Evolutionary conservation across 2,888 invertebrate species (phyloP), one percentile per base, ranked within the genome.

Genomic region (Pandemis cinnamomeana): DNA sequence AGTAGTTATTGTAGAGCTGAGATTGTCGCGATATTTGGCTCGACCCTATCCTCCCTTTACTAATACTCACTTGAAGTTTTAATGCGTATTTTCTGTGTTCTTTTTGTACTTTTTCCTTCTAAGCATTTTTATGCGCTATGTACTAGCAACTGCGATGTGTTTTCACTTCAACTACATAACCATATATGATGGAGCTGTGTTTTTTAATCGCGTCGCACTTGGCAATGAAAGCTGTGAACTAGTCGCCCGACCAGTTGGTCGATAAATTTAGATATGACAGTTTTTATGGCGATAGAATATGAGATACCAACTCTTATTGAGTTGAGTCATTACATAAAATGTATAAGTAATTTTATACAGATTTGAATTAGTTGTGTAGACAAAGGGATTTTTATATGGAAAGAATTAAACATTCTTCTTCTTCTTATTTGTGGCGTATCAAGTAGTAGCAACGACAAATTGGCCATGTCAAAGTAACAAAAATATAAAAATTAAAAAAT

Each of bases 181-280:
- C 46, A 64, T 64, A 64, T 48, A 64, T 4, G 48, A n/a, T 48
- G 13, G 27, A 7, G 46, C 13, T 27, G 48, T 36, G 4, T 64
- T 44, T 36, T 48, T 48, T 48, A 36, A 48, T 27, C 64, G 20
- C 44, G 11, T 13, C 27, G 58, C 27, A 58, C 20, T 64, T 64
- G 48, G 46, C 44, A 64, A 64, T 64, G 64, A 64, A 64, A 64
- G 44, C 46, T 63, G 27, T 15, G 46, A 63, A 63, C 63, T 46
- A 48, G 64, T 48, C 36, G n/a, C 13, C 5, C 13, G 64, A 64
- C 64, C 27, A 27, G 64, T 64, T 20, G 5, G 46, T 3, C 46
- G 64, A 64, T 48, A 64, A 36, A 48, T 48, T 20, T 46, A 48
- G 20, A 64, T 48, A 48, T 64, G 27, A 48, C 27, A 27, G 27